Base-by-base conservation (phyloP, 2,888 invertebrate genomes). In the Elysia crispata region DNA sequence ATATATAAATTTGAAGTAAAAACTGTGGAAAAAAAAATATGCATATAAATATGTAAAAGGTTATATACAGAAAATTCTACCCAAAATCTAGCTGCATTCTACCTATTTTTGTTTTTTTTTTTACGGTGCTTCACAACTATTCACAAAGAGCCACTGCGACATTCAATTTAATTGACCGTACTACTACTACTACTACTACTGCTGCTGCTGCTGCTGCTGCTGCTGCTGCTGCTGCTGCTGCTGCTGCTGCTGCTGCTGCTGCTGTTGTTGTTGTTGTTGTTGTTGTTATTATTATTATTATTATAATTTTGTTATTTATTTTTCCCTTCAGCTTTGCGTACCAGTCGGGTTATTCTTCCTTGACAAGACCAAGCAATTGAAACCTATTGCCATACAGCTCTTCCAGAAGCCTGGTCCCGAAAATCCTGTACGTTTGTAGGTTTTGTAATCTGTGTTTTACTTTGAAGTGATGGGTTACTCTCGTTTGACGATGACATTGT, bases 351-450 rank as follows among this genome's bases (percentile, higher is more conserved):
- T 93, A 75, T 93, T 93, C 86, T 92, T 89, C 83, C 85, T 92
- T n/a, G 91, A 92, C 81, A 88, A 87, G 57, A 85, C 90, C 6
- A 85, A 88, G n/a, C 86, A 90, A 57, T 85, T 93, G 73, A 84
- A 91, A 76, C 93, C 93, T 0, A 85, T 93, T 11, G 93, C 93
- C 11, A 93, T 93, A 54, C 93, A 93, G 83, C 88, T 93, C 50
- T 91, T 89, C 81, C 93, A 93, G 85, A 81, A 91, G 50, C 90
- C 90, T 79, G 90, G 89, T 25, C 88, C 88, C 1, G 88, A 92
- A 76, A 93, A 93, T 83, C 92, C 92, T 23, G 93, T 93, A 82
- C 82, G 87, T 84, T 15, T 15, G 15, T 8, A 60, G 60, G 60
- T 23, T 23, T 18, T 23, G 6, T 60, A 5, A 60, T 54, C 54